Conservation (phyloP, 2,888 invertebrate genomes). For the Eupeodes luniger region DNA sequence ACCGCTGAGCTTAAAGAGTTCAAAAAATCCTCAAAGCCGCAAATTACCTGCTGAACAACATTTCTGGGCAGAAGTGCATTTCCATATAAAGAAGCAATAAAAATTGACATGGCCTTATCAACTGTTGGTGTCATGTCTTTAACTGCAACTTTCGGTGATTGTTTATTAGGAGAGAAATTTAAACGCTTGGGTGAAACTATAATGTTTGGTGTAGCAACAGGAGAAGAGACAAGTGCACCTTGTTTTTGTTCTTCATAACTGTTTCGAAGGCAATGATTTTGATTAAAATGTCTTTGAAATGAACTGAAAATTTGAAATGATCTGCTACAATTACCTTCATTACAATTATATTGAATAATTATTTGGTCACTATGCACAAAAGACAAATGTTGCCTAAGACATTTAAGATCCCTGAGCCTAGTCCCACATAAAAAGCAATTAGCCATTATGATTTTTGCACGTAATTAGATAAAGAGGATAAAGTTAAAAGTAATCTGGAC, state of each 20-base stretch:
- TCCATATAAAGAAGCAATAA: neutral
- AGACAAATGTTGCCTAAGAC: neutral
- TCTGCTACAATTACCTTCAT: slow-evolving; percentile 5
- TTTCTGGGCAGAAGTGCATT: neutral
- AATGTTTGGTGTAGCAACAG: too few relatives aligned
- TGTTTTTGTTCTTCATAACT: neutral
- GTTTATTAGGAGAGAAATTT: too few relatives aligned
- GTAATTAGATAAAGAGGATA: neutral
- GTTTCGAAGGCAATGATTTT: neutral
- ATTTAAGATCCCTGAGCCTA: neutral
- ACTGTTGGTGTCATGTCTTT: too few relatives aligned
- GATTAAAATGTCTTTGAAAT: slow-evolving; percentile 20
- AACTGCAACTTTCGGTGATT: too few relatives aligned
- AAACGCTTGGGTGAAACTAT: too few relatives aligned
- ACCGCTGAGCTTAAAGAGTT: neutral
- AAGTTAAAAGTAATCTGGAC: neutral
- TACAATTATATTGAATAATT: neutral
- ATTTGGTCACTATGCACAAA: too few relatives aligned
- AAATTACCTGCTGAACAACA: neutral
- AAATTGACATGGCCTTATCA: neutral
- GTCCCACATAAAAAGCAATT: slow-evolving; percentile 16
- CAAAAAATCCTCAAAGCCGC: neutral
- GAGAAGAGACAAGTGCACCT: neutral
- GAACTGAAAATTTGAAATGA: slow-evolving; percentile 25
- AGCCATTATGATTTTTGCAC: neutral